These are phyloP conservation scores for Staurois parvus DNA, from an alignment of 2,797 vertebrate genomes.

Conservation along the genomic window DNA sequence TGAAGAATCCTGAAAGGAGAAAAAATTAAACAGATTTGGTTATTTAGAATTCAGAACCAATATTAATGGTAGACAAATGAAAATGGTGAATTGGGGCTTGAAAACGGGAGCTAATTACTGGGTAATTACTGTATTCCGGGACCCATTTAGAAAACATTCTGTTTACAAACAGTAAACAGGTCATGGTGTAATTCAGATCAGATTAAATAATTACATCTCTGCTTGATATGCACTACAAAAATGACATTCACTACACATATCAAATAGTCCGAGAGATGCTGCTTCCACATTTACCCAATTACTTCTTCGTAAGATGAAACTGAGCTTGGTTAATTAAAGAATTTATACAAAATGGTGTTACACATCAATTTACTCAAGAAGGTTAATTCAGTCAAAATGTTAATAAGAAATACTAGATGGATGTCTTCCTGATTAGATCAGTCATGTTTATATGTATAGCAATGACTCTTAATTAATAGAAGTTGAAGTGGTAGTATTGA, in stretches of 20 bases:
- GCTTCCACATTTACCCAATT: neutral
- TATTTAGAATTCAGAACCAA: too few species aligned
- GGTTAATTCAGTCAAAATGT: conserved; percentile 13
- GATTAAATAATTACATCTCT: conserved; percentile 6
- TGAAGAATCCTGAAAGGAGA: too few species aligned
- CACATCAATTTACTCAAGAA: neutral
- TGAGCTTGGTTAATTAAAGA: conserved; percentile 9
- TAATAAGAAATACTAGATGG: neutral
- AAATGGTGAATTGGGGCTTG: too few species aligned
- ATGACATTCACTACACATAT: neutral
- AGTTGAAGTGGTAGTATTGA: neutral
- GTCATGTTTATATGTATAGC: neutral
- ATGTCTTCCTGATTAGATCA: conserved; percentile 12
- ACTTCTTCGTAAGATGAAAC: neutral
- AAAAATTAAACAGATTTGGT: too few species aligned
- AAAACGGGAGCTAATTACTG: neutral
- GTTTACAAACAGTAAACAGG: conserved; percentile 4
- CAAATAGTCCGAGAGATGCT: neutral
- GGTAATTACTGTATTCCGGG: neutral
- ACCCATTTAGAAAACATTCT: neutral
- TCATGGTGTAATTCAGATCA: neutral
- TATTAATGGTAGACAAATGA: too few species aligned
- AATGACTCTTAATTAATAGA: neutral
- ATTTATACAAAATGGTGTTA: neutral
- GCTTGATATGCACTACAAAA: neutral